Percentiles rank a stretch among this genome's conserved stretches.
These are phyloP conservation scores for Hydractinia echinata DNA, from an alignment of 30 jellyfish, hydroid and myxozoan genomes.

Conservation along the genomic window DNA sequence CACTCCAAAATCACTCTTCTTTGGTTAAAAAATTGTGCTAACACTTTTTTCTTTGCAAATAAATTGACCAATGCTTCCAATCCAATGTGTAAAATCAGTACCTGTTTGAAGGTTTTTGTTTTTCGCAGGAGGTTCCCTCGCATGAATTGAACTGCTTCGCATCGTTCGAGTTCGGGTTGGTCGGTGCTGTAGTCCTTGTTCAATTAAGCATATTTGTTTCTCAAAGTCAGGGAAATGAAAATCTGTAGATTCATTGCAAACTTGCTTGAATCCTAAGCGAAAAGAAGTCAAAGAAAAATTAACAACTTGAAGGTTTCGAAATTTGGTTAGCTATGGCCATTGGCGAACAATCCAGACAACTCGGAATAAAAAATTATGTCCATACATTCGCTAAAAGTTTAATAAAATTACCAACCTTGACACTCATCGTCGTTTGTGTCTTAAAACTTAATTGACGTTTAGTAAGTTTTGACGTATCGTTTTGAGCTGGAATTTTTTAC, in stretches of 20 bases:
- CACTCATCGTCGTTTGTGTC: background rate
- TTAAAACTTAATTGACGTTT: background rate
- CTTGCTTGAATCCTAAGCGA: constrained; percentile 43
- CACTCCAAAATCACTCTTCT: background rate
- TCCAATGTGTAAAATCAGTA: background rate
- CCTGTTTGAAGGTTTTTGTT: constrained; percentile 73
- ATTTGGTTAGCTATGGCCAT: too few species aligned
- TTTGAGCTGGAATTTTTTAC: background rate
- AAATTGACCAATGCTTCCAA: too few species aligned
- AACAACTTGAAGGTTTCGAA: background rate
- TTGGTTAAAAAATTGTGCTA: background rate
- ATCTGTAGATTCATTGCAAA: constrained; percentile 76
- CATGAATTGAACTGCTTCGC: constrained; percentile 39
- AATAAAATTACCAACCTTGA: too few species aligned
- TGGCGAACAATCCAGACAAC: too few species aligned
- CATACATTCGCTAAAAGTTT: too few species aligned
- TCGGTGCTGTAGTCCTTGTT: constrained; percentile 33
- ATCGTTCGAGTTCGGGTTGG: constrained; percentile 63
- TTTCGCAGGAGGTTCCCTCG: constrained; percentile 1
- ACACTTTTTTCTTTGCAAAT: too few species aligned
- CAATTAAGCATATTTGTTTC: constrained; percentile 65
- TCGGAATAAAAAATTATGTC: too few species aligned
- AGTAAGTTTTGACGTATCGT: background rate
- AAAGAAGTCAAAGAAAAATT: background rate
- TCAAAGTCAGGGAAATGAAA: constrained; percentile 84